phyloP scores from a whole-genome alignment of 2,113 vertebrate genomes.

The Xiphorhynchus elegans region DNA sequence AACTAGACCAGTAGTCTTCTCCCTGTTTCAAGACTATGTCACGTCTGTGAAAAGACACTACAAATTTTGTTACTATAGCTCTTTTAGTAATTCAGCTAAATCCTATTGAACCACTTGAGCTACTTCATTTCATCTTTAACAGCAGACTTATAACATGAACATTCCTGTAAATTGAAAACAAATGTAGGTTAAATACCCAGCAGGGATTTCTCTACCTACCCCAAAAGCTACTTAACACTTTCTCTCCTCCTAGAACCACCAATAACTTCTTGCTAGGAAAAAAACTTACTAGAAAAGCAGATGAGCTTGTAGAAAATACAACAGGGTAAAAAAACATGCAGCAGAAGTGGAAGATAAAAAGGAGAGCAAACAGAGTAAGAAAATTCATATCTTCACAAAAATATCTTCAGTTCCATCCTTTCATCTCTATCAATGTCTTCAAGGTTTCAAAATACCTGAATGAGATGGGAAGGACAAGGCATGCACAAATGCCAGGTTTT shows the following conservation, averaged over 20 bases:
- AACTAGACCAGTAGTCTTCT: not conserved
- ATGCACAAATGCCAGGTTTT: not conserved
- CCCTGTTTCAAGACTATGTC: not conserved
- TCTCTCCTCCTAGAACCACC: not conserved
- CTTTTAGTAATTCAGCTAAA: not conserved
- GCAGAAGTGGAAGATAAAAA: not conserved
- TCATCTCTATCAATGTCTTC: not conserved
- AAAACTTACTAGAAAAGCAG: not conserved
- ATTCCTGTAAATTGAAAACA: slow-evolving; percentile 11
- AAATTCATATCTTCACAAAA: not conserved
- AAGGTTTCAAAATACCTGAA: not conserved
- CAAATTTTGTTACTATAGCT: not conserved
- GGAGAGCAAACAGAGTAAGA: not conserved
- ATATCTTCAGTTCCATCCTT: not conserved
- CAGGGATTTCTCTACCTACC: not conserved
- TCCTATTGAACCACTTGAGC: not conserved
- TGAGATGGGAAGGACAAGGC: not conserved
- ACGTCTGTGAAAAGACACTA: not conserved
- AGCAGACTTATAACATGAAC: not conserved
- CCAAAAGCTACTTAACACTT: not conserved
- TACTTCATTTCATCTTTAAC: not conserved
- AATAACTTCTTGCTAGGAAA: not conserved
- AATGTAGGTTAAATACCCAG: slow-evolving; percentile 41
- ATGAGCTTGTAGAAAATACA: not conserved
- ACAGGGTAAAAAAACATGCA: not conserved